Percentiles rank a stretch among this genome's conserved stretches.
Evolutionary conservation across 2,888 invertebrate species (phyloP).

Genomic region (Hetaerina titia): DNA sequence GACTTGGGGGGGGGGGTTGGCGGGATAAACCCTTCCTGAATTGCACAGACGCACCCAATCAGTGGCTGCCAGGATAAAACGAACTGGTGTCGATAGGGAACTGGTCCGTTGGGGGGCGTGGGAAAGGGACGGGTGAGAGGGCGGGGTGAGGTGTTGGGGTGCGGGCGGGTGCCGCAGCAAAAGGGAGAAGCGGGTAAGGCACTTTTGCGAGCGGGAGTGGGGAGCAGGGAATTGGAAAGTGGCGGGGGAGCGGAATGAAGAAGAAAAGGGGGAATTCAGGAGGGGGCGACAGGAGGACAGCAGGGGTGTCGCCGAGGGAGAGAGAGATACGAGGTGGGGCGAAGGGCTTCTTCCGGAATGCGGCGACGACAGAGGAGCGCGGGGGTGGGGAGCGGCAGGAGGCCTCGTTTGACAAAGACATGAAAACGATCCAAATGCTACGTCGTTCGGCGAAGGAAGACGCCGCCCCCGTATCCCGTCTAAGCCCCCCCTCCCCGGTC

Average conservation of each 20-base stretch:
- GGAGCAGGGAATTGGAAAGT: not conserved
- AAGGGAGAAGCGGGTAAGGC: not conserved
- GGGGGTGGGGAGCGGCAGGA: not conserved
- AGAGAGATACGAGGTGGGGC: not conserved
- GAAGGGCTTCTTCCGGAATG: conserved; percentile 30
- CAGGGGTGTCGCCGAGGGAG: not conserved
- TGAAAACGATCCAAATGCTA: conserved; percentile 26
- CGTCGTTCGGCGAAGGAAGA: not conserved
- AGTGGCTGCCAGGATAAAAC: not conserved
- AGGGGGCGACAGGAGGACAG: too few relatives aligned
- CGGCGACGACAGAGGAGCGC: not conserved
- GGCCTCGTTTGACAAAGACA: conserved; percentile 44
- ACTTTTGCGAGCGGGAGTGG: not conserved
- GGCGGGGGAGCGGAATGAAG: not conserved
- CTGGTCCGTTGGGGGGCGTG: not conserved
- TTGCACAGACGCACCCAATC: not conserved
- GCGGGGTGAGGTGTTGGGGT: not conserved
- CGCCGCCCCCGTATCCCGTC: too few relatives aligned
- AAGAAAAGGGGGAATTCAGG: not conserved
- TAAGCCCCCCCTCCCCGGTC: not conserved
- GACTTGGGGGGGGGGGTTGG: too few relatives aligned
- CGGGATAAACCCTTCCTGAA: too few relatives aligned
- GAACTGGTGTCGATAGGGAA: too few relatives aligned
- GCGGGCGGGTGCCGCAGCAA: not conserved
- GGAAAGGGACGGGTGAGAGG: not conserved